These are phyloP conservation scores for Acrossocheilus wenchowensis DNA, from an alignment of 2,797 vertebrate species.

Conservation along the genomic window DNA sequence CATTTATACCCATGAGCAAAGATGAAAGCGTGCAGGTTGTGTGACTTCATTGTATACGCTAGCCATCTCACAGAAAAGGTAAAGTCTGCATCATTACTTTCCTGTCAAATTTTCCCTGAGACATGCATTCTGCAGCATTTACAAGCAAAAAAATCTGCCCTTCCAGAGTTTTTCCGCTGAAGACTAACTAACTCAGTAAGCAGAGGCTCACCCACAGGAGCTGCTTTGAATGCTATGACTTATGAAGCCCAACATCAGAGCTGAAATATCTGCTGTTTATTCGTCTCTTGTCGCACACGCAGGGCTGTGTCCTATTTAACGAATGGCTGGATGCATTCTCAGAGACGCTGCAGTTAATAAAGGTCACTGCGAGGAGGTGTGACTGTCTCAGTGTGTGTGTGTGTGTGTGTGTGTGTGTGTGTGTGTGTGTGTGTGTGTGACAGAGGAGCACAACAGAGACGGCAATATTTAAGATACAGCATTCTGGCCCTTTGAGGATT, in stretches of 20 bases:
- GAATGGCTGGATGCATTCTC: constrained; percentile 57
- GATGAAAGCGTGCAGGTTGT: not conserved
- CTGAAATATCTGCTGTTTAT: constrained; percentile 44
- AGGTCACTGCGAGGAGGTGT: constrained; percentile 24
- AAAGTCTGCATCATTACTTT: constrained; percentile 11
- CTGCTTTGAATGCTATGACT: constrained; percentile 21
- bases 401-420: not conserved
- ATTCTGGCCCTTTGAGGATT: not conserved
- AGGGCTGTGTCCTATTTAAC: constrained; percentile 63
- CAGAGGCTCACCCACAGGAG: not conserved
- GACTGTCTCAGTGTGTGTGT: not conserved
- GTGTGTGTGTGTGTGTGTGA: not conserved
- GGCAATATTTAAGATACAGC: not conserved
- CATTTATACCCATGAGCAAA: not conserved
- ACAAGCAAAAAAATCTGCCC: not conserved
- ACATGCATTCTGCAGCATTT: not conserved
- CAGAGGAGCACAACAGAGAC: not conserved
- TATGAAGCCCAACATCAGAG: constrained; percentile 42
- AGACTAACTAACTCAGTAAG: constrained; percentile 4
- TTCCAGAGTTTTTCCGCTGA: constrained; percentile 1
- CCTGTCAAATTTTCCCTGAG: constrained; percentile 8
- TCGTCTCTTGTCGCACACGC: constrained; percentile 57
- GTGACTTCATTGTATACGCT: not conserved
- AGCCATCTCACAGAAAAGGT: constrained; percentile 3
- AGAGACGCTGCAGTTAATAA: constrained; percentile 52